Base-by-base conservation (phyloP, 2,797 vertebrate species). In the Periparus ater region DNA sequence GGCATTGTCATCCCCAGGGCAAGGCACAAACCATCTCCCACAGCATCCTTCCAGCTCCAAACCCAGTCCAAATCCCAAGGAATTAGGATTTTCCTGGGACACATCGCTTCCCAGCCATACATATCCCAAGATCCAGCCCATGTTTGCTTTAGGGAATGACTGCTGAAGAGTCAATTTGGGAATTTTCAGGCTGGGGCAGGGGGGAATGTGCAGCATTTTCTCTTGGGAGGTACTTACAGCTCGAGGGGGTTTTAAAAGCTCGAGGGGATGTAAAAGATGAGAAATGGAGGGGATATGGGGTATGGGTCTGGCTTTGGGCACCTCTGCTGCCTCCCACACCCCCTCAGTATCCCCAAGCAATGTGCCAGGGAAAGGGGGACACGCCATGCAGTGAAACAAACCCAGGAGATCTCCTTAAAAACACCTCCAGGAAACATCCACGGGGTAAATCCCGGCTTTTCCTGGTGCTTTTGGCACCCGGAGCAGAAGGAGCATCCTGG, bases 391-490 rank as follows among this genome's bases (percentile, higher is more conserved):
- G 22, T 5, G 20, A 38, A 50, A 62, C 4, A 18, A 77, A 26
- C 3, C 23, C 66, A 21, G 60, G 17, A 45, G 9, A 0, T 5
- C 61, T 58, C 81, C 53, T 75, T 25, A 20, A 19, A 58, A 55
- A 4, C 45, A 44, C 1, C 30, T 42, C 23, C 58, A 34, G 45
- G 27, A n/a, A 55, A 51, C 9, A 42, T 5, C 9, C 2, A 0
- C 2, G 8, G 3, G 22, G 6, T 1, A 11, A 16, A 30, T 2
- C 29, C 2, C 29, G 1, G 30, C 8, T 30, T 68, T 53, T 0
- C 22, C 16, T 2, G 1, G 50, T 44, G 62, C 40, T 42, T 47
- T n/a, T 0, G 6, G 54, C 57, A 9, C 17, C 32, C 2, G 0
- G 7, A 17, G 5, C 30, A 34, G 61, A 13, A 67, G 30, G 38